Evolutionary conservation across 2,888 invertebrate genomes (phyloP), one percentile per base, ranked within the genome.

Genomic region (Bimastos eiseni): DNA sequence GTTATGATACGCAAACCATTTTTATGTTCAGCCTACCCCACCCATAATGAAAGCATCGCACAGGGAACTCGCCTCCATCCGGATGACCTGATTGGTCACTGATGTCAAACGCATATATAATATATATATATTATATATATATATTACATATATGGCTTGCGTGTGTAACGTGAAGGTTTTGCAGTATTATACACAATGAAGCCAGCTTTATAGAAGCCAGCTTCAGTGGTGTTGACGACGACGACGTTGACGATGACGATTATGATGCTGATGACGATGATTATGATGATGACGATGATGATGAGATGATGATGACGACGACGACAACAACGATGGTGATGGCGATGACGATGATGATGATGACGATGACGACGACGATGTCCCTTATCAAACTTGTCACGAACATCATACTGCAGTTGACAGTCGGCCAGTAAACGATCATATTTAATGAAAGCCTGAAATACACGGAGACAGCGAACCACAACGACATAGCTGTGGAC

Each of bases 301-400:
- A 83, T 83, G 83, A 83, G n/a, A n/a, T n/a, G n/a, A n/a, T n/a
- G 17, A 30, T 84, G 84, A 84, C 21, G 33, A 84, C 34, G 33
- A 84, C 15, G 34, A 44, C 34, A 34, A 89, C 30, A 30, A 38
- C 17, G 33, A 38, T 19, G 33, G 34, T 19, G 24, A 49, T 15
- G 90, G 21, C n/a, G 36, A 36, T n/a, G 83, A 83, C 33, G 90
- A 90, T 30, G 83, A n/a, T 36, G 90, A 90, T 34, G 83, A 83
- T 24, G 90, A 90, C 6, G 90, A 83, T 70, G 89, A 89, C 33
- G 44, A 2, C 49, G 89, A 89, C 49, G 49, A 89, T 44, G 89
- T 49, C 24, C 44, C 15, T 44, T 3, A 44, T 44, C 44, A 44
- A 44, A 44, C 3, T 24, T 49, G 24, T 49, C 11, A 41, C 41